A percentile compares a stretch with the other conserved stretches of the same genome.
Evolutionary conservation across 2,888 invertebrate genomes (phyloP).

Genomic region (Tricholauxania praeusta): DNA sequence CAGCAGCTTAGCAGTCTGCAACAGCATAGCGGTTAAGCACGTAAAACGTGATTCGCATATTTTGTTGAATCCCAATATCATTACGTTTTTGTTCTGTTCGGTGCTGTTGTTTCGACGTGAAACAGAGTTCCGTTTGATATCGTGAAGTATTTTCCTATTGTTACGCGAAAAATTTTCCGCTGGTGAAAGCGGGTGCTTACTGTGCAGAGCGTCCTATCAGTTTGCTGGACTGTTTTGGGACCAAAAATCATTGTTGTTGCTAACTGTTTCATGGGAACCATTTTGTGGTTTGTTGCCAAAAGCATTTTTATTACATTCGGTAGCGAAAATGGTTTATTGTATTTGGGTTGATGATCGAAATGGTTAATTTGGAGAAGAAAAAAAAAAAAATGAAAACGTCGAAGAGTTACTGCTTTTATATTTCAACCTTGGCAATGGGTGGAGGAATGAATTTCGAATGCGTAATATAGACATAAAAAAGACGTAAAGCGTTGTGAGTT

Average conservation of each 20-base stretch:
- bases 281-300: slow-evolving; percentile 26
- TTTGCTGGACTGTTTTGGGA: neutral
- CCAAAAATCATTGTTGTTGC: neutral
- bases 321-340: slow-evolving; percentile 25
- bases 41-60: slow-evolving; percentile 57
- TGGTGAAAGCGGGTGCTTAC: neutral
- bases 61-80: slow-evolving; percentile 40
- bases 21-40: slow-evolving; percentile 36
- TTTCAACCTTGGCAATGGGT: neutral
- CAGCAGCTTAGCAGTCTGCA: neutral
- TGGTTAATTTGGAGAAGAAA: neutral
- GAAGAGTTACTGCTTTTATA: too few species aligned
- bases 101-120: too few species aligned
- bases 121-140: too few species aligned
- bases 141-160: too few species aligned
- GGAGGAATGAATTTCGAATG: neutral
- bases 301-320: slow-evolving; percentile 27
- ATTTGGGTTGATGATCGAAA: slow-evolving; percentile 29
- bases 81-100: neutral
- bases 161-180: too few species aligned
- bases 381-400: too few species aligned
- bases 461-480: too few species aligned
- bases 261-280: slow-evolving; percentile 20
- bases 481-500: too few species aligned
- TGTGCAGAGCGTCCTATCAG: neutral